Percentiles rank a stretch among this genome's conserved stretches.
phyloP scores from a whole-genome alignment of 1,140 invertebrate genomes.

The Camponotus vicinus region DNA sequence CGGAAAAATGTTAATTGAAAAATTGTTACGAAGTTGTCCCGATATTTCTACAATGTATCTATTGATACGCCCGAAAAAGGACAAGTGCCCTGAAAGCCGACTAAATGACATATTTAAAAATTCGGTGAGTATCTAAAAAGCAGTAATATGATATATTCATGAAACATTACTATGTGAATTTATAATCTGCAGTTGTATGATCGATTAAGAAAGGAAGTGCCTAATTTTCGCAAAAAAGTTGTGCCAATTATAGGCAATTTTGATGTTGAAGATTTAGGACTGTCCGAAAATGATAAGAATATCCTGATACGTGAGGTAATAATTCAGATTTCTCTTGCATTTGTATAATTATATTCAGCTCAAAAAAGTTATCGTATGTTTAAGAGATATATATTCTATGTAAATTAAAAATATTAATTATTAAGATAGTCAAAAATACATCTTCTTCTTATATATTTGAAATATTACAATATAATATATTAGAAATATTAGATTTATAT shows the following conservation, averaged over 20 bases:
- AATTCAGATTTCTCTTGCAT: neutral
- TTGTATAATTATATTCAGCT: neutral
- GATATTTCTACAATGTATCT: no score
- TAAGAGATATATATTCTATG: neutral
- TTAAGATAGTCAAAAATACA: neutral
- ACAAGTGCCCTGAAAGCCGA: no score
- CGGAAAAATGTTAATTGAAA: no score
- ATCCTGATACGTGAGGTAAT: constrained; percentile 84
- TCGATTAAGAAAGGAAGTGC: constrained; percentile 86
- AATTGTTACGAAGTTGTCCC: no score
- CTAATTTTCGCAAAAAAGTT: constrained; percentile 90
- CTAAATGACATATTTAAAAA: no score
- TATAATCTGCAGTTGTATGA: constrained; percentile 86
- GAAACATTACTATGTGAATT: neutral
- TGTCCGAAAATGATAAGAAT: constrained; percentile 88
- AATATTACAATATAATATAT: neutral
- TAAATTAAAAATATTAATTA: neutral
- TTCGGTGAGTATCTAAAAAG: no score
- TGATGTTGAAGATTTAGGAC: constrained; percentile 87
- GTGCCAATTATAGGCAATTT: constrained; percentile 89
- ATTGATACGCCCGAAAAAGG: no score
- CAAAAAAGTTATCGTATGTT: neutral
- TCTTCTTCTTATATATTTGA: neutral
- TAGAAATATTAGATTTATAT: no score
- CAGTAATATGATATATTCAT: no score